Percentiles rank a stretch among this genome's conserved stretches.
These are phyloP conservation scores for Hydropsyche betteni DNA, from an alignment of 2,888 invertebrate genomes.

Conservation along the genomic window DNA sequence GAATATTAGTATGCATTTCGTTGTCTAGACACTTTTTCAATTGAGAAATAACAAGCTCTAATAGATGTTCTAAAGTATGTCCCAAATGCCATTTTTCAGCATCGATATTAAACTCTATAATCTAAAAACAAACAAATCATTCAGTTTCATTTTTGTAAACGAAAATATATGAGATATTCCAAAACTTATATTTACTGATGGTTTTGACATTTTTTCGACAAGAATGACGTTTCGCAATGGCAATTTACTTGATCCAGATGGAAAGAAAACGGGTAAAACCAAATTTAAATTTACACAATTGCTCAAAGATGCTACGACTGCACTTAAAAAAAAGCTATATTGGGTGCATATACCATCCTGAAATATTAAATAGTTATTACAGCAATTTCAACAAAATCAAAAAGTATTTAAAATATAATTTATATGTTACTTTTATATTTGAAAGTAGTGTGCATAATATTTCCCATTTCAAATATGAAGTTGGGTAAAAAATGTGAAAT, in stretches of 20 bases:
- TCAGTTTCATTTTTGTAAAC: conserved; percentile 28
- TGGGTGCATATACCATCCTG: conserved; percentile 54
- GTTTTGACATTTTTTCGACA: conserved; percentile 26
- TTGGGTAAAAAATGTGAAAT: conserved; percentile 96
- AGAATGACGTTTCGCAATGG: not conserved
- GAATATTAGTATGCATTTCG: conserved; percentile 54
- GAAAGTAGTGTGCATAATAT: conserved; percentile 86
- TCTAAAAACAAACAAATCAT: conserved; percentile 29
- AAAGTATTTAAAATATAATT: not conserved
- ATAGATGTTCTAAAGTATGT: conserved; percentile 81
- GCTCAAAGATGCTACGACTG: conserved; percentile 87
- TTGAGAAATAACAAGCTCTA: conserved; percentile 61
- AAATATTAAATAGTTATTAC: conserved; percentile 16
- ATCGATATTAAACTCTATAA: conserved; percentile 19
- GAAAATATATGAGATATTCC: not conserved
- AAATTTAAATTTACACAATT: conserved; percentile 56
- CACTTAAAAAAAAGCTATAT: conserved; percentile 70
- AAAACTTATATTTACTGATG: conserved; percentile 14
- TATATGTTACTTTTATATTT: conserved; percentile 67
- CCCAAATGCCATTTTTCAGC: conserved; percentile 34
- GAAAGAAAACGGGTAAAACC: conserved; percentile 37
- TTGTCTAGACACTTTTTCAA: conserved; percentile 56
- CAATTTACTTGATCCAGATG: conserved; percentile 12
- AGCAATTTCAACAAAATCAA: not conserved
- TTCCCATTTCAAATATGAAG: conserved; percentile 91